Evolutionary conservation across 2,888 invertebrate genomes (phyloP).

Genomic region (Uloborus plumipes): DNA sequence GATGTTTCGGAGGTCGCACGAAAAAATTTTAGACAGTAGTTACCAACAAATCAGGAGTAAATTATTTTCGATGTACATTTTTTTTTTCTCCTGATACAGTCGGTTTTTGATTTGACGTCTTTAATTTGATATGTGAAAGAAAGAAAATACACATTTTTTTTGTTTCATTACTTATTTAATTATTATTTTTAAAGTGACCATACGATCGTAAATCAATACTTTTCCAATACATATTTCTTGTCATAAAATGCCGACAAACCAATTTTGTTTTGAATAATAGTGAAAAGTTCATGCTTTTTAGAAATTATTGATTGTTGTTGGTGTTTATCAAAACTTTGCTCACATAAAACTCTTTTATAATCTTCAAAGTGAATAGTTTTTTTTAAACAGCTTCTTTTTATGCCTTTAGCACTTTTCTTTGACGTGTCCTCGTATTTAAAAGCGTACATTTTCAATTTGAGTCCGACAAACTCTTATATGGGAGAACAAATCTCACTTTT

Average conservation of each 20-base stretch:
- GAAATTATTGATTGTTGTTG: background rate
- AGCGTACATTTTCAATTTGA: background rate
- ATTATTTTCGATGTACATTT: too few relatives aligned
- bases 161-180: too few relatives aligned
- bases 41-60: too few relatives aligned
- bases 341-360: background rate
- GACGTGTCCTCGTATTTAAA: background rate
- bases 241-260: constrained; percentile 13
- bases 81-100: too few relatives aligned
- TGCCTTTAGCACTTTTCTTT: background rate
- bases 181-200: background rate
- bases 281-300: constrained; percentile 3
- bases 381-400: background rate
- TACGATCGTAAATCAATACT: background rate
- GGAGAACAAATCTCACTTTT: background rate
- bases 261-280: constrained; percentile 8
- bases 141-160: too few relatives aligned
- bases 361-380: background rate
- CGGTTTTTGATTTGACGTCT: too few relatives aligned
- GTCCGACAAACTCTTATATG: background rate
- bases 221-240: background rate
- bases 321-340: background rate
- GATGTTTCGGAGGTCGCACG: too few relatives aligned
- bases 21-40: too few relatives aligned
- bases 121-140: too few relatives aligned